Conservation (phyloP, 2,888 invertebrate species). For the Brachypalpus laphriformis region DNA sequence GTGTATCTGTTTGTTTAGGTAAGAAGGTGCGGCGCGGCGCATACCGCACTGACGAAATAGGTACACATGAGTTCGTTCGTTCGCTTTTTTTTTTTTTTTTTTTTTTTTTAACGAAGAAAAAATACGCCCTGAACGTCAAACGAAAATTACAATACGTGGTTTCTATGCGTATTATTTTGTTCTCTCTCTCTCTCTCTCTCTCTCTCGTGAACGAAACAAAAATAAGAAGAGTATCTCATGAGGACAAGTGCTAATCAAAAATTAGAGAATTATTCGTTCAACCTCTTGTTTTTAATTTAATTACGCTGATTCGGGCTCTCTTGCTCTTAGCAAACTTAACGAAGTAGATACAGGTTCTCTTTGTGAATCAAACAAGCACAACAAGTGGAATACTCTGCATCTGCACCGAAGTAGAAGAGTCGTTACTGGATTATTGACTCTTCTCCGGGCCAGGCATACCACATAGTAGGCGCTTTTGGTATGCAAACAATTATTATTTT, state of each 20-base stretch:
- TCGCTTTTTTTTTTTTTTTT: neutral
- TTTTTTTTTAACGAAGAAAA: conserved; percentile 66
- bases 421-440: conserved; percentile 14
- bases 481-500: conserved; percentile 57
- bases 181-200: neutral
- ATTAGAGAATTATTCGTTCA: conserved; percentile 19
- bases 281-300: conserved; percentile 54
- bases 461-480: conserved; percentile 25
- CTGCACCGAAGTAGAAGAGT: conserved; percentile 18
- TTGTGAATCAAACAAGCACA: conserved; percentile 26
- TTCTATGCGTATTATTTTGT: conserved; percentile 14
- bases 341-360: conserved; percentile 53
- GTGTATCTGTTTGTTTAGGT: conserved; percentile 52
- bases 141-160: conserved; percentile 17
- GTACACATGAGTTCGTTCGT: conserved; percentile 30
- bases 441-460: neutral
- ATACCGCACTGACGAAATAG: conserved; percentile 31
- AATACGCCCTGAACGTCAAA: conserved; percentile 61
- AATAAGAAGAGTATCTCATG: neutral
- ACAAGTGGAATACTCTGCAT: conserved; percentile 42
- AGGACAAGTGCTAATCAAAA: conserved; percentile 37
- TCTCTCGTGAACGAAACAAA: neutral
- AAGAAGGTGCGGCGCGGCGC: conserved; percentile 53
- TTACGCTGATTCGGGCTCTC: conserved; percentile 20
- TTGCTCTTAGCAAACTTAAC: conserved; percentile 38